Percentiles rank a stretch among this genome's conserved stretches.
Evolutionary conservation across 2,888 invertebrate species (phyloP).

Genomic region (Rutpela maculata): DNA sequence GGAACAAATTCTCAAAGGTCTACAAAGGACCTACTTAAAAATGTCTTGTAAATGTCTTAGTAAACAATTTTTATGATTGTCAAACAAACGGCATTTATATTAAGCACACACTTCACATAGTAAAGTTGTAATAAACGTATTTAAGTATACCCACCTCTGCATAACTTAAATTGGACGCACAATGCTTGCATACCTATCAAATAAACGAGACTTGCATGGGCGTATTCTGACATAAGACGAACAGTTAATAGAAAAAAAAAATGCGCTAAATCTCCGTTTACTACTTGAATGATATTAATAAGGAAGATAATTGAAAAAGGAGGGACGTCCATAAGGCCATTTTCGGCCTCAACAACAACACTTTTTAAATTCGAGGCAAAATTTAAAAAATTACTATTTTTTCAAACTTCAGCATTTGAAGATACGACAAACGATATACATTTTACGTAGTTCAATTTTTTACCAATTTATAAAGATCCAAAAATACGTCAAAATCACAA

Average conservation of each 20-base stretch:
- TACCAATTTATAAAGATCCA: no score
- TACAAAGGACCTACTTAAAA: neutral
- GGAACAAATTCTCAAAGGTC: neutral
- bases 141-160: constrained; percentile 17
- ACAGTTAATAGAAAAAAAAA: neutral
- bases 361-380: no score
- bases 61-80: neutral
- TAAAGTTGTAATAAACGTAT: constrained; percentile 11
- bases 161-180: constrained; percentile 14
- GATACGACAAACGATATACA: no score
- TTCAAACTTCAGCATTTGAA: no score
- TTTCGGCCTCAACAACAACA: no score
- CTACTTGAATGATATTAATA: neutral
- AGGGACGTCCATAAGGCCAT: no score
- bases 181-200: constrained; percentile 15
- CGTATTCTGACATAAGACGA: neutral
- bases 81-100: constrained; percentile 14
- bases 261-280: neutral
- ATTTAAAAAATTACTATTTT: no score
- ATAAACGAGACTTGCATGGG: neutral
- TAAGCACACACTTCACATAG: constrained; percentile 3
- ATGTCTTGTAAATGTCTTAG: neutral
- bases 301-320: neutral
- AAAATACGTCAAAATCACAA: no score
- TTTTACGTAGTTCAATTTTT: no score